phyloP scores from a whole-genome alignment of 1,140 invertebrate genomes.

The Drosophila hydei region DNA sequence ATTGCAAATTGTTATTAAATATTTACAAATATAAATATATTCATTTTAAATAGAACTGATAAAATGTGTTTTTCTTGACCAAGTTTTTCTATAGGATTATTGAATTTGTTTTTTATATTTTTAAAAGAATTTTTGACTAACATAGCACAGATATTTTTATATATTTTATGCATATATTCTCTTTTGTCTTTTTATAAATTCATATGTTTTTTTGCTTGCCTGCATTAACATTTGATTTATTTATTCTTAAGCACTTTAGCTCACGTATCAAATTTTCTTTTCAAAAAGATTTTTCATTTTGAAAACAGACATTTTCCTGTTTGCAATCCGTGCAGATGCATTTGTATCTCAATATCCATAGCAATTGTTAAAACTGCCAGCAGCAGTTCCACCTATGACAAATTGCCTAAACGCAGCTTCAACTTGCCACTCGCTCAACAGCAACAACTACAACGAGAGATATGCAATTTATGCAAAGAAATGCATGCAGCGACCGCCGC shows the following conservation, averaged over 20 bases:
- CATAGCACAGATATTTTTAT: no score
- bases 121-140: no score
- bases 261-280: background rate
- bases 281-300: background rate
- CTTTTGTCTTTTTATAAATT: no score
- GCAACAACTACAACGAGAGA: slow-evolving; percentile 28
- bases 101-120: no score
- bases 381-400: slow-evolving; percentile 65
- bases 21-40: background rate
- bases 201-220: no score
- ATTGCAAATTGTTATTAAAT: background rate
- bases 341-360: slow-evolving; percentile 61
- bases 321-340: slow-evolving; percentile 38
- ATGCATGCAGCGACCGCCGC: slow-evolving; percentile 57
- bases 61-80: no score
- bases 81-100: no score
- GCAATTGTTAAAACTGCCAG: slow-evolving; percentile 35
- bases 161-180: no score
- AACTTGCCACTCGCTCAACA: slow-evolving; percentile 46
- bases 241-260: background rate
- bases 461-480: slow-evolving; percentile 80
- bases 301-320: no score
- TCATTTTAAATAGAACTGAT: no score
- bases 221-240: background rate
- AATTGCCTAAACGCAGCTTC: slow-evolving; percentile 73